These are phyloP conservation scores for Enteromius argenteus DNA, from an alignment of 2,797 vertebrate genomes.

Conservation along the genomic window DNA sequence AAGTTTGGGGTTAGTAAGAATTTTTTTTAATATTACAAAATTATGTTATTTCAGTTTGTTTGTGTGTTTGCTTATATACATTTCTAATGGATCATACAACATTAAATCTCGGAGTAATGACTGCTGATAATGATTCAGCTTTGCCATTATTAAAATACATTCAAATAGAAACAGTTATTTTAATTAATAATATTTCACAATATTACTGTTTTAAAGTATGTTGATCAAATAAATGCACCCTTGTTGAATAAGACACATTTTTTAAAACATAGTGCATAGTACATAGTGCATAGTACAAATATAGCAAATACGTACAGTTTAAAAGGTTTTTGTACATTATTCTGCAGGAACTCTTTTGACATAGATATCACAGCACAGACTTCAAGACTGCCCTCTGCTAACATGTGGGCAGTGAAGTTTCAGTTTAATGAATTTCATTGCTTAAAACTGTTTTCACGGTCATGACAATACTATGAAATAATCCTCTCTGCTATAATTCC, in stretches of 20 bases:
- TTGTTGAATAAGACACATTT: not conserved
- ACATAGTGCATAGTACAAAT: no score
- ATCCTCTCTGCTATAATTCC: conserved; percentile 44
- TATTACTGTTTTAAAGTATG: not conserved
- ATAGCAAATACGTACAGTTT: not conserved
- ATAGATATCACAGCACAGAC: not conserved
- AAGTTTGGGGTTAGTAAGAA: not conserved
- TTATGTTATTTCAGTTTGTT: not conserved
- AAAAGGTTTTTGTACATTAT: not conserved
- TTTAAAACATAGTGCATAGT: not conserved
- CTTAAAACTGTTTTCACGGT: conserved; percentile 38
- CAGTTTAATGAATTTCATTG: not conserved
- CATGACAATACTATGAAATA: conserved; percentile 24
- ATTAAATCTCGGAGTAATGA: not conserved
- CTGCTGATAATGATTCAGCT: not conserved
- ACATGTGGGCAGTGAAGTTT: conserved; percentile 24
- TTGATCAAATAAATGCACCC: not conserved
- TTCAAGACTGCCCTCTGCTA: not conserved
- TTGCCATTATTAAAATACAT: not conserved
- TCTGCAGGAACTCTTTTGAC: not conserved
- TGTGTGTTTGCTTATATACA: no score
- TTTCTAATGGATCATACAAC: not conserved
- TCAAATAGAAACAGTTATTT: not conserved
- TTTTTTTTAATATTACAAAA: not conserved
- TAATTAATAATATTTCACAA: not conserved